Percentiles rank a stretch among this genome's conserved stretches.
These are phyloP conservation scores for Lasioglossum calceatum DNA, from an alignment of 2,888 invertebrate species.

Conservation along the genomic window DNA sequence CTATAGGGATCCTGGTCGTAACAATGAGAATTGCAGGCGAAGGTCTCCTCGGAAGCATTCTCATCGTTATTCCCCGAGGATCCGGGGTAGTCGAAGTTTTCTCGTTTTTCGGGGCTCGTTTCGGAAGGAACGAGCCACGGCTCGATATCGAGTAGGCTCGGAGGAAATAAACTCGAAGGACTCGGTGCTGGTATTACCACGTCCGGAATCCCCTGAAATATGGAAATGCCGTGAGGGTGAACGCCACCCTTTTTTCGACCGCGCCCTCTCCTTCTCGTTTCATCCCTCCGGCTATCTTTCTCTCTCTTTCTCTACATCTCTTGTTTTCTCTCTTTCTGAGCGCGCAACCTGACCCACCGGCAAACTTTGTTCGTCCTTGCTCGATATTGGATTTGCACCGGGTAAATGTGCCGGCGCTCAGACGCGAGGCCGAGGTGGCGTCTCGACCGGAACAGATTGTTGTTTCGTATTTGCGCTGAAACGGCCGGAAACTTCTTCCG, in stretches of 20 bases:
- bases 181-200: conserved; percentile 54
- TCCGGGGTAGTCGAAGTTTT: conserved; percentile 40
- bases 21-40: not conserved
- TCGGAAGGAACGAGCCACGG: conserved; percentile 21
- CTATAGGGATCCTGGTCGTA: not conserved
- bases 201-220: conserved; percentile 64
- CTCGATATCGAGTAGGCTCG: conserved; percentile 59
- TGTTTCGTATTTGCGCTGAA: conserved; percentile 20
- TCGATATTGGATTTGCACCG: conserved; percentile 57
- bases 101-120: conserved; percentile 51
- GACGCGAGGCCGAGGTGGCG: conserved; percentile 1
- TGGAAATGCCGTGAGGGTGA: conserved; percentile 53
- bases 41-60: not conserved
- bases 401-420: conserved; percentile 29
- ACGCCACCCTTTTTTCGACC: not conserved
- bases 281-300: not conserved
- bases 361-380: conserved; percentile 53
- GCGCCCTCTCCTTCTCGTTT: not conserved
- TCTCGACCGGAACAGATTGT: conserved; percentile 43
- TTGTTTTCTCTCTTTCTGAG: not conserved
- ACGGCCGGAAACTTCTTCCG: conserved; percentile 25
- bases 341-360: conserved; percentile 55
- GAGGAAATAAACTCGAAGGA: conserved; percentile 52
- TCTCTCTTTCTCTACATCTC: not conserved
- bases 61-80: conserved; percentile 34